A percentile compares a stretch with the other conserved stretches of the same genome.
Evolutionary conservation across 2,113 vertebrate genomes (phyloP).

Genomic region (Turnix velox): DNA sequence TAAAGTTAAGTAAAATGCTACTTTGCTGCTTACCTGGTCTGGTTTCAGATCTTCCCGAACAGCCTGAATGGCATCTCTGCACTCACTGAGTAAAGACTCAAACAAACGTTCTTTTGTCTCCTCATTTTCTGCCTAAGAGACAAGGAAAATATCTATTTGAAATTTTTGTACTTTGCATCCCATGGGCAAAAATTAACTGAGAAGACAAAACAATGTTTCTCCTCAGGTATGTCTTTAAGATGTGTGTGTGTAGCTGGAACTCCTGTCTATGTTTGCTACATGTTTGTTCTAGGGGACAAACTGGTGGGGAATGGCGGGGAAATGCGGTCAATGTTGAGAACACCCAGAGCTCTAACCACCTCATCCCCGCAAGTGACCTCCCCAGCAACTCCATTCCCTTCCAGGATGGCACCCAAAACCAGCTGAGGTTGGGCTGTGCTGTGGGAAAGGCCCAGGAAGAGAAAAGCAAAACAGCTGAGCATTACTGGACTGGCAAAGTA

Average conservation of each 20-base stretch:
- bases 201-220: neutral
- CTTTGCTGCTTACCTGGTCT: conserved; percentile 80
- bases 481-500: neutral
- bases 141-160: neutral
- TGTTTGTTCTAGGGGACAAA: neutral
- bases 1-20: too few relatives aligned
- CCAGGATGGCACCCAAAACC: neutral
- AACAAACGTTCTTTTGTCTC: conserved; percentile 97
- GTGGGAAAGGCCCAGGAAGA: conserved; percentile 8
- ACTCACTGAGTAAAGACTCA: conserved; percentile 93
- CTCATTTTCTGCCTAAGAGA: conserved; percentile 84
- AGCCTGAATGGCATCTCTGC: conserved; percentile 95
- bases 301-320: neutral
- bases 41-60: conserved; percentile 91
- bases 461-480: neutral
- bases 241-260: accelerated
- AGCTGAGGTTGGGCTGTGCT: neutral
- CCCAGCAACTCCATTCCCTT: neutral
- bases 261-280: neutral
- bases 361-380: neutral
- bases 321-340: neutral
- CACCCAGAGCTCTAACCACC: neutral
- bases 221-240: neutral
- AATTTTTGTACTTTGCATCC: neutral
- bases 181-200: neutral